These are phyloP conservation scores for Brachyhypopomus gauderio DNA, from an alignment of 2,113 vertebrate species.

Conservation along the genomic window DNA sequence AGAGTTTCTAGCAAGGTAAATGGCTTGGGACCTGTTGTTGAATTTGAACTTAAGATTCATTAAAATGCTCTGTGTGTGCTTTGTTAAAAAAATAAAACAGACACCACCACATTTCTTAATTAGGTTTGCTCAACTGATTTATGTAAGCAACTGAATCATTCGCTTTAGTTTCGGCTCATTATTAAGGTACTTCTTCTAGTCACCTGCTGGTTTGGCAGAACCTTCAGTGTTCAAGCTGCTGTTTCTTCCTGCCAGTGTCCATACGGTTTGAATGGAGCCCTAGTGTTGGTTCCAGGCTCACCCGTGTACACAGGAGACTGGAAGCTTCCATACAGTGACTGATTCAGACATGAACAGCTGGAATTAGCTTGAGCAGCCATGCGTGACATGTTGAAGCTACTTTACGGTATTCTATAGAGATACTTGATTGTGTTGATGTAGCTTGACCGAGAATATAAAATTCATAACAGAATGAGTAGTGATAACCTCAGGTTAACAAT, in stretches of 20 bases:
- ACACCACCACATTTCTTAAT: too few relatives aligned
- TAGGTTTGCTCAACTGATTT: too few relatives aligned
- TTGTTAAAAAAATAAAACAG: too few relatives aligned
- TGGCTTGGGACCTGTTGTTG: too few relatives aligned
- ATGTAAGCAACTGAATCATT: background rate
- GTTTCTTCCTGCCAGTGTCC: background rate
- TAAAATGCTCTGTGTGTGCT: too few relatives aligned
- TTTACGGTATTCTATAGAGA: background rate
- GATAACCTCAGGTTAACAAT: too few relatives aligned
- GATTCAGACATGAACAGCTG: constrained; percentile 32
- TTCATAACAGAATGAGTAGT: too few relatives aligned
- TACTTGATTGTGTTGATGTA: too few relatives aligned
- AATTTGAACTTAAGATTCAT: too few relatives aligned
- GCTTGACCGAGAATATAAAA: too few relatives aligned
- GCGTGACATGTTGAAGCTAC: constrained; percentile 13
- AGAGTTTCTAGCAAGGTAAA: too few relatives aligned
- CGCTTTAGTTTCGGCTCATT: background rate
- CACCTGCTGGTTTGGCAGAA: background rate
- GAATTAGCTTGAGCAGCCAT: constrained; percentile 23
- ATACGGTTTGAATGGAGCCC: constrained; percentile 11
- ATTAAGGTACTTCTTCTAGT: background rate
- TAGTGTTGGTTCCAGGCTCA: constrained; percentile 22
- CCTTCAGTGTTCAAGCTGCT: constrained; percentile 2
- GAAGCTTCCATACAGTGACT: constrained; percentile 29
- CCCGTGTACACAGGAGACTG: background rate